Percentiles rank a stretch among this genome's conserved stretches.
These are phyloP conservation scores for Lucinisca nassula DNA, from an alignment of 2,888 invertebrate genomes.

Conservation along the genomic window DNA sequence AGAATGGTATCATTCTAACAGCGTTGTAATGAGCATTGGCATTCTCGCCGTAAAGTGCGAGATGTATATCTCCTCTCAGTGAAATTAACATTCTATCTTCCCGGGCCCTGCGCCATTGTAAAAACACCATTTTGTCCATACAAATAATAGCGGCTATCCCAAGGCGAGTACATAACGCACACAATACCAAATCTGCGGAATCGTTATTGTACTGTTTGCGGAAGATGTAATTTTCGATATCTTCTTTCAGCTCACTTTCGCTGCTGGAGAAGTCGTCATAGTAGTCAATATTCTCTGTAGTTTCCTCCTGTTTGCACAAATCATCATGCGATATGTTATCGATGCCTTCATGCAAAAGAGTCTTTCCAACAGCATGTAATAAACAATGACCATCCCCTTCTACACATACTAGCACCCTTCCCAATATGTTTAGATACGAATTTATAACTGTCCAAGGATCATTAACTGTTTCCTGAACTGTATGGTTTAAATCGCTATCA, in stretches of 20 bases:
- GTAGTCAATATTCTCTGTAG: neutral
- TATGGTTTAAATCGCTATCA: neutral
- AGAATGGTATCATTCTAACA: too few relatives aligned
- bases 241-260: neutral
- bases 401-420: neutral
- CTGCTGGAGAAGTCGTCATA: neutral
- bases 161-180: too few relatives aligned
- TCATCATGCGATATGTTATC: neutral
- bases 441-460: neutral
- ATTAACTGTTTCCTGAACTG: neutral
- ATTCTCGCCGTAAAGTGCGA: too few relatives aligned
- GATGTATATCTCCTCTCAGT: too few relatives aligned
- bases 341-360: neutral
- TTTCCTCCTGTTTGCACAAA: neutral
- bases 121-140: too few relatives aligned
- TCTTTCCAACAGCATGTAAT: neutral
- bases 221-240: neutral
- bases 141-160: too few relatives aligned
- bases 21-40: too few relatives aligned
- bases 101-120: too few relatives aligned
- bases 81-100: too few relatives aligned
- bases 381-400: neutral
- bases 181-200: constrained; percentile 14
- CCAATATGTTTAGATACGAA: neutral
- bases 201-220: neutral